A percentile compares a stretch with the other conserved stretches of the same genome.
phyloP scores from a whole-genome alignment of 2,888 invertebrate species.

The Torymus texanus region DNA sequence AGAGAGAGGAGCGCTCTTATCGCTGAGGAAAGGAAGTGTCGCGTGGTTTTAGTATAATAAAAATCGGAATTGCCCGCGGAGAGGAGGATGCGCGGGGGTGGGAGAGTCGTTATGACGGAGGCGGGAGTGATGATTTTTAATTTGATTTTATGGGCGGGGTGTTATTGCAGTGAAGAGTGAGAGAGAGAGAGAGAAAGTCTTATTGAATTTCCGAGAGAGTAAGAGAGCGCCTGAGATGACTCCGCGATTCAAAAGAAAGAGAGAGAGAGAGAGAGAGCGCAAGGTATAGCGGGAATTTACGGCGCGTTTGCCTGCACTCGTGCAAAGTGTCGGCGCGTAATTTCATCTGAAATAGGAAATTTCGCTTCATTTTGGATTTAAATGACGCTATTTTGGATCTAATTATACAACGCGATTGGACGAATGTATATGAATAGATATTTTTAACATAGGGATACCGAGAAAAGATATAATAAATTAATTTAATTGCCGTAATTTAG shows the following conservation, averaged over 20 bases:
- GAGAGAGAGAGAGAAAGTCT: not conserved
- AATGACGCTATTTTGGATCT: too few relatives aligned
- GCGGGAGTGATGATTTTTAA: conserved; percentile 7
- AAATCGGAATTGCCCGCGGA: conserved; percentile 11
- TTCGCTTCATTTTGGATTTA: too few relatives aligned
- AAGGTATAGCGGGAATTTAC: too few relatives aligned
- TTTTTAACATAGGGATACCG: too few relatives aligned
- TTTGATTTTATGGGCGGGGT: conserved; percentile 10
- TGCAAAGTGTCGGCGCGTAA: too few relatives aligned
- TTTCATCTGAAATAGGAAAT: too few relatives aligned
- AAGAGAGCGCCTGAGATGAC: not conserved
- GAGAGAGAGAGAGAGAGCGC: not conserved
- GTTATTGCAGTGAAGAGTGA: too few relatives aligned
- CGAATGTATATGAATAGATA: too few relatives aligned
- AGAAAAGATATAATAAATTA: too few relatives aligned
- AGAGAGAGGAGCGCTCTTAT: conserved; percentile 16
- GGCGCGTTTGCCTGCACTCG: too few relatives aligned
- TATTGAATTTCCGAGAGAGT: not conserved
- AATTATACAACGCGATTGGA: too few relatives aligned
- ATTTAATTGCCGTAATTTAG: too few relatives aligned
- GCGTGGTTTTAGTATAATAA: conserved; percentile 2
- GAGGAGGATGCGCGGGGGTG: not conserved
- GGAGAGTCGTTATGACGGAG: not conserved
- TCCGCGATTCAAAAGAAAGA: not conserved
- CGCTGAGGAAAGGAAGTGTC: not conserved